Evolutionary conservation across 1,140 invertebrate species (phyloP), one percentile per base, ranked within the genome.

Genomic region (Magallana angulata): DNA sequence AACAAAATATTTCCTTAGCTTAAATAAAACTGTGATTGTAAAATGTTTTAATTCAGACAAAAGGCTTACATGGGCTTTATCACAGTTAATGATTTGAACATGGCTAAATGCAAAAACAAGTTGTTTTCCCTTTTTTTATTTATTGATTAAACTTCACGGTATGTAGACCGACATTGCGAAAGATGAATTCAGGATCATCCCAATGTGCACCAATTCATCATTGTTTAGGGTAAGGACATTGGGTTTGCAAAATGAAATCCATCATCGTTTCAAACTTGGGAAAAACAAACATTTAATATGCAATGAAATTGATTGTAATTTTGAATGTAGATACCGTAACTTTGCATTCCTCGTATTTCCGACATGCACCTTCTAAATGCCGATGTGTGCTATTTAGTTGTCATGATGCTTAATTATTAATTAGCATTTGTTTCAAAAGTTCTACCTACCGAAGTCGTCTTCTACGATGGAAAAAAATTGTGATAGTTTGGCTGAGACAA

Each of bases 131-230:
- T 24, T 24, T 24, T 24, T 24, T 24, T 0, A 24, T 24, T 24
- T 24, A 0, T 24, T 24, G 18, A 24, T 24, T 0, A 24, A 24
- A 48, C 90, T 90, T 89, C 85, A 94, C 92, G 93, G 93, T 2
- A 92, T 90, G 85, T 93, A 94, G 3, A 92, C 85, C 3, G 92
- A 91, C 87, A 91, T 89, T 12, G 91, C 92, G 76, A 93, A 94
- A 3, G 92, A 91, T 56, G 90, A 89, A 58, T 93, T 91, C 5
- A 94, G 87, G 16, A 93, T 92, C 24, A 94, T 89, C 30, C 93
- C 93, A 14, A 89, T 62, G 11, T 56, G 59, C 6, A 92, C 93
- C 57, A 94, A 84, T 9, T 88, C 82, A 76, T 93, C 89, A 36
- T 93, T 90, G 57, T 92, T 94, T 16, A 93, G 93, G 7, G 91